Evolutionary conservation across 2,113 vertebrate species (phyloP), one percentile per base, ranked within the genome.

Genomic region (Pitta sordida): DNA sequence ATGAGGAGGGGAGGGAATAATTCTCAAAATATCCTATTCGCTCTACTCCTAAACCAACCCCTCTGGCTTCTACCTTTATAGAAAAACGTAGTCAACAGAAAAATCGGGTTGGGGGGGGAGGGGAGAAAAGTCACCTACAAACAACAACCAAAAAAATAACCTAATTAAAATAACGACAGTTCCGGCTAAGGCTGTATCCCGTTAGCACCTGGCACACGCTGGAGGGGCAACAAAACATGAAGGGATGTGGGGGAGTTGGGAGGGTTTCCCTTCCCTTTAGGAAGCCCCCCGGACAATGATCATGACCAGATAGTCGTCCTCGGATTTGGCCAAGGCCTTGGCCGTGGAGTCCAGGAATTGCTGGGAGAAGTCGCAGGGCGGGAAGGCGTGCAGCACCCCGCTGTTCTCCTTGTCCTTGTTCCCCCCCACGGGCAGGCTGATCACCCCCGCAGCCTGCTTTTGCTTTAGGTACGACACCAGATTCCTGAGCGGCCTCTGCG

Each of bases 381-480:
- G 99, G 79, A 99, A 99, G 96, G 99, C 99, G 96, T 99, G 99
- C 97, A 99, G 99, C 65, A 99, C 99, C 94, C 99, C 99, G 43
- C 98, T 98, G 98, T 99, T 99, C 98, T 99, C 99, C 97, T 99
- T 99, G 98, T 99, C 99, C 97, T 99, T 98, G 97, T 99, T 99
- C 78, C 99, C 99, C 92, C 99, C 99, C 30, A 99, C 99, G 19
- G 99, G 99, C 76, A 99, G 98, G 97, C 99, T 99, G 98, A 99
- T 99, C 96, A 99, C 99, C 85, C 99, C 99, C 39, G 99, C 99
- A n/a, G 99, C 99, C 97, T 99, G 99, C 98, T 99, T 99, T 99
- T 99, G 99, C 98, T 99, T 99, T 98, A 99, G 98, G 94, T 99
- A 99, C 93, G 99, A 99, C 96, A 99, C 99, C 97, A 99, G 98